phyloP scores from a whole-genome alignment of 1,140 invertebrate species.

The Scaptomyza graminum region DNA sequence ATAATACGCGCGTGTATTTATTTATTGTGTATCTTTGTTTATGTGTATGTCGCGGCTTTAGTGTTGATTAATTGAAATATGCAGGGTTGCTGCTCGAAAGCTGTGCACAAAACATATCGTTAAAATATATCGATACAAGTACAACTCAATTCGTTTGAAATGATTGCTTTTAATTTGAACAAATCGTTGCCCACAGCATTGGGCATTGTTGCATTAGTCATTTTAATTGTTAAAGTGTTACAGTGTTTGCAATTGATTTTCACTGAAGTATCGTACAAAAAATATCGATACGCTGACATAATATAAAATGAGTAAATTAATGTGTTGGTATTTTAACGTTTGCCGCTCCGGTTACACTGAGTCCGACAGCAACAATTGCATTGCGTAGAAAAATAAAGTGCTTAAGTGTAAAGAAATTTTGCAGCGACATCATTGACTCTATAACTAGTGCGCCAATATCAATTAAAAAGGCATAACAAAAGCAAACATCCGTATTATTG shows the following conservation, averaged over 20 bases:
- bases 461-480: constrained; percentile 1
- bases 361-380: constrained; percentile 46
- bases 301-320: not conserved
- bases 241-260: too few relatives aligned
- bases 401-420: constrained; percentile 15
- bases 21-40: constrained; percentile 45
- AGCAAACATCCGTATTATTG: constrained; percentile 3
- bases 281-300: not conserved
- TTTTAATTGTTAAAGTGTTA: too few relatives aligned
- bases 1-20: constrained; percentile 40
- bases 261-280: not conserved
- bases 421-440: constrained; percentile 7
- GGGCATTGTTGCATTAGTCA: too few relatives aligned
- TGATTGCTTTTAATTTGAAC: too few relatives aligned
- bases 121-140: not conserved
- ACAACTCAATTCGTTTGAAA: not conserved
- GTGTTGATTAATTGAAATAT: constrained; percentile 9
- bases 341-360: constrained; percentile 20
- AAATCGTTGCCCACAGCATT: too few relatives aligned
- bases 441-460: constrained; percentile 20
- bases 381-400: constrained; percentile 56
- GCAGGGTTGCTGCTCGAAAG: not conserved
- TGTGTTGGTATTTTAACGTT: constrained; percentile 4
- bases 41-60: constrained; percentile 27
- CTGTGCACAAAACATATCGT: not conserved